Evolutionary conservation across 2,888 invertebrate genomes (phyloP).

Genomic region (Steinernema carpocapsae): DNA sequence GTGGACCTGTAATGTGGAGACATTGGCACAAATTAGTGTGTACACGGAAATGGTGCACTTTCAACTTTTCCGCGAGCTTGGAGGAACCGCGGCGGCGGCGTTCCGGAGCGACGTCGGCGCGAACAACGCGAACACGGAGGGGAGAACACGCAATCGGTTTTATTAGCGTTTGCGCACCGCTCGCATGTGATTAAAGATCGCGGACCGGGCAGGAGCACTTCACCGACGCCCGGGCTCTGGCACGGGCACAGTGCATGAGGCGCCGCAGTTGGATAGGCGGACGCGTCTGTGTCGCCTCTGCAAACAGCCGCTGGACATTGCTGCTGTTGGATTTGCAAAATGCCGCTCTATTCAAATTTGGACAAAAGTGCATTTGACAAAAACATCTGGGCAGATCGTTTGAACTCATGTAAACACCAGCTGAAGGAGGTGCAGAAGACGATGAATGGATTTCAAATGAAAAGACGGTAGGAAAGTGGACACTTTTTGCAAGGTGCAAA

Average conservation of each 20-base stretch:
- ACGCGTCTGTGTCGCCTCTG: too few relatives aligned
- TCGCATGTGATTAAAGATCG: slow-evolving; percentile 34
- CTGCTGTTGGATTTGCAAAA: not conserved
- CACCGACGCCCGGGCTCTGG: not conserved
- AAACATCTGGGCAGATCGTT: too few relatives aligned
- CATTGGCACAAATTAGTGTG: not conserved
- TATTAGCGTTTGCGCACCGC: slow-evolving; percentile 30
- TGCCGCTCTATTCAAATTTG: not conserved
- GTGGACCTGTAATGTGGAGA: slow-evolving; percentile 3
- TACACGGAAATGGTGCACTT: not conserved
- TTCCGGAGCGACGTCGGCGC: not conserved
- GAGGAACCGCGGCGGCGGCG: not conserved
- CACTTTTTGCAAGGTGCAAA: too few relatives aligned
- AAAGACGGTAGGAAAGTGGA: too few relatives aligned
- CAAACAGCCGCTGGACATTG: not conserved
- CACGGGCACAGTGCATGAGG: not conserved
- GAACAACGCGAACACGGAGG: slow-evolving; percentile 18
- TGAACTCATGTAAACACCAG: too few relatives aligned
- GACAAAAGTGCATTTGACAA: too few relatives aligned
- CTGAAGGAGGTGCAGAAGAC: too few relatives aligned
- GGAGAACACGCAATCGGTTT: slow-evolving; percentile 31
- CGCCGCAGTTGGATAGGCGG: not conserved
- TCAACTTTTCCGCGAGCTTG: slow-evolving; percentile 11
- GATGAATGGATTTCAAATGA: too few relatives aligned
- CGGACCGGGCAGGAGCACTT: not conserved